These are phyloP conservation scores for Lordiphosa fenestrarum DNA, from an alignment of 2,888 invertebrate species.

Conservation along the genomic window DNA sequence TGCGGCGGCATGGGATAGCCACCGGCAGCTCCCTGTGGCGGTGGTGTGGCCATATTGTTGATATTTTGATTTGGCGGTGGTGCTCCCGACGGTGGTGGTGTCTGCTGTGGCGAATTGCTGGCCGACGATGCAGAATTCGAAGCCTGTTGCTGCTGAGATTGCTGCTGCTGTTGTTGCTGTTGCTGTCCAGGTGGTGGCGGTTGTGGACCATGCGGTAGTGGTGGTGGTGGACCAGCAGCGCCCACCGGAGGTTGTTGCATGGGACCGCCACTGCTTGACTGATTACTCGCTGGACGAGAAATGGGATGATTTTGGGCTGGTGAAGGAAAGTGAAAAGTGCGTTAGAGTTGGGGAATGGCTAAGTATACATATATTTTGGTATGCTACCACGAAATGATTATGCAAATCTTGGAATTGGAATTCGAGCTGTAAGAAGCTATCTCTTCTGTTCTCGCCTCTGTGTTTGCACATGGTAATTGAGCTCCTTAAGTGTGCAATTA, in stretches of 20 bases:
- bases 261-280: conserved; percentile 82
- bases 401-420: no score
- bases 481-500: no score
- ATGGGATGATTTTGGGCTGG: conserved; percentile 93
- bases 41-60: conserved; percentile 78
- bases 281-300: conserved; percentile 95
- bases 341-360: no score
- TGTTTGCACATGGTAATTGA: no score
- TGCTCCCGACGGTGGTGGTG: conserved; percentile 71
- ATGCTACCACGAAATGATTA: not conserved
- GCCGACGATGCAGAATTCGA: conserved; percentile 76
- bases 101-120: conserved; percentile 78
- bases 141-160: conserved; percentile 75
- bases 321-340: not conserved
- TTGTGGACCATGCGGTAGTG: conserved; percentile 71
- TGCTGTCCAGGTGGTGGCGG: conserved; percentile 54
- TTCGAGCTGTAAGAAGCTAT: no score
- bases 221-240: conserved; percentile 66
- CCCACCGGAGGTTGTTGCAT: conserved; percentile 74
- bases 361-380: not conserved
- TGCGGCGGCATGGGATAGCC: conserved; percentile 78
- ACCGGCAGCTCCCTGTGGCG: conserved; percentile 66
- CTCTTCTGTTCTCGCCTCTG: no score
- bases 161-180: conserved; percentile 64
- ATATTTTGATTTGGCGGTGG: conserved; percentile 76